Evolutionary conservation across 2,797 vertebrate genomes (phyloP), one percentile per base, ranked within the genome.

Genomic region (Leptatherina wallacei): DNA sequence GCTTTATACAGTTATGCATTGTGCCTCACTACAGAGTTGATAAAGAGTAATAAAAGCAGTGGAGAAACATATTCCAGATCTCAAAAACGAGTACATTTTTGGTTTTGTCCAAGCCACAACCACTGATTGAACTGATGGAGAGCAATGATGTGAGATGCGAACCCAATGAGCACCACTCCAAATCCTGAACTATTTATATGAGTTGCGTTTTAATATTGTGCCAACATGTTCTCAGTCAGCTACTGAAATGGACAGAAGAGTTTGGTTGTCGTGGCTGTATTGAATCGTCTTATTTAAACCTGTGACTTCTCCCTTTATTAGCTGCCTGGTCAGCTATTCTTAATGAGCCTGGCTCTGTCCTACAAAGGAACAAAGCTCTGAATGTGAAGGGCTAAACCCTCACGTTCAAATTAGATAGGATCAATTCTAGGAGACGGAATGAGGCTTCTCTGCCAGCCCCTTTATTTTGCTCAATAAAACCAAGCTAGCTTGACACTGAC

Each of bases 401-500:
- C 62, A 78, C 68, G 38, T 83, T 69, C 80, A 81, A 91, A 89
- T 89, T 82, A 88, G 75, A 88, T 71, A 78, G 78, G 85, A 82
- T 79, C 80, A 84, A 76, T 84, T 91, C 78, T 12, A 13, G 52
- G 60, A 73, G 66, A 80, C 71, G 82, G 66, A 87, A 92, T 89
- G 88, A 92, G 83, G 75, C 85, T 80, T 63, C 77, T 84, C 75
- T 78, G 85, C 80, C 77, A 70, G 35, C 40, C 68, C 55, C 81
- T 77, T 78, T 73, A 70, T 82, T 67, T 70, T 51, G 73, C 88
- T 85, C 68, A 83, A 91, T 92, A 93, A 96, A 96, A 93, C 89
- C 83, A 40, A 78, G 78, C 77, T 60, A 73, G 77, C 0, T 76
- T 94, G 95, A 96, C 93, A 94, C 91, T 92, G 95, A 93, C 94